Base-by-base conservation (phyloP, 2,797 vertebrate genomes). In the Limnodromus scolopaceus region DNA sequence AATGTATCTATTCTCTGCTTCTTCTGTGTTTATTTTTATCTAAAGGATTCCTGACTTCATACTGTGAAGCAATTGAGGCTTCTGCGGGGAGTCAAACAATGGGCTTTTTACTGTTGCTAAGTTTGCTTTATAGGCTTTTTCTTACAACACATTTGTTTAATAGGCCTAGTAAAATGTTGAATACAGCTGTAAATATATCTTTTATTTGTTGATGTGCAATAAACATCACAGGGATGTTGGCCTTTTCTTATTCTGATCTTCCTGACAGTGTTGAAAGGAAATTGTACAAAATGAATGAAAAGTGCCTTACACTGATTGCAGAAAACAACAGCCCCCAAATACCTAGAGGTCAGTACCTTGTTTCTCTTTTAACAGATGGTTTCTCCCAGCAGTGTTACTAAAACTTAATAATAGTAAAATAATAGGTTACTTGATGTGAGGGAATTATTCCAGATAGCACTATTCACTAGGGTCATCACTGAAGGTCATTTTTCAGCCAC, bases 31-130 rank as follows among this genome's bases (percentile, higher is more conserved):
- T 96, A 80, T 97, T 96, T 97, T 93, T 89, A 86, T 95, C 87
- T 95, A 86, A 96, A 97, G 92, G 66, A 93, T 96, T 95, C 88
- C 90, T 97, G 96, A 74, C 84, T 96, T 92, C 96, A 95, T 89
- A 95, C 96, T 96, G 93, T 97, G 96, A 96, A 93, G 91, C 87
- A 94, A 96, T 96, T 96, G 90, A 93, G 84, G 58, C 53, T 94
- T 96, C 94, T 60, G 91, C 95, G 90, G 84, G 87, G 92, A 96
- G 82, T 92, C 92, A 91, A 88, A 96, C 82, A 96, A 92, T 92
- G 76, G 92, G 32, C 43, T 91, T 95, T 95, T 93, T 95, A 92
- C 77, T 94, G 91, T 92, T 96, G 92, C 93, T 95, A 95, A 96
- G 92, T 94, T 96, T 39, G 48, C 92, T 96, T 96, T 95, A 92